Conservation (phyloP, 2,797 vertebrate species). For the Hoplostethus mediterraneus region DNA sequence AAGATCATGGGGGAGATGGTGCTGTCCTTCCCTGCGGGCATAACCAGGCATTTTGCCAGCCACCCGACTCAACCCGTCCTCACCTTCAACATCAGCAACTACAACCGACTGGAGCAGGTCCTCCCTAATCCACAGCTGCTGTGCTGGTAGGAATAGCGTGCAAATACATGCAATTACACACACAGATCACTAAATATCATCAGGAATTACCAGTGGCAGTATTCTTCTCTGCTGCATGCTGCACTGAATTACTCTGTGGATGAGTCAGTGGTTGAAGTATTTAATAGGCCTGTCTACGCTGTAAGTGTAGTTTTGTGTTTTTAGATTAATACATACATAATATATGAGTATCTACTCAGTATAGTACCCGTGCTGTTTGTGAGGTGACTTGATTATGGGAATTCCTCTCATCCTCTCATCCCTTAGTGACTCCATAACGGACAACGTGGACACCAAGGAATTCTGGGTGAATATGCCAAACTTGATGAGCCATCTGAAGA, state of each 20-base stretch:
- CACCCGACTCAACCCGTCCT: slow-evolving; percentile 92
- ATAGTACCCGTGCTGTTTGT: no score
- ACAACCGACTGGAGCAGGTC: slow-evolving; percentile 94
- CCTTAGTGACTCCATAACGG: slow-evolving; percentile 87
- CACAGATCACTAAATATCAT: not conserved
- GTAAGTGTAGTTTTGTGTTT: not conserved
- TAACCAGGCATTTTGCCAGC: slow-evolving; percentile 96
- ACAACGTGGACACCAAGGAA: slow-evolving; percentile 89
- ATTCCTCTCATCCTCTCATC: slow-evolving; percentile 2
- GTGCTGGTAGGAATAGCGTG: slow-evolving; percentile 89
- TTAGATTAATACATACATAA: not conserved
- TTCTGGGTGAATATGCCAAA: slow-evolving; percentile 99
- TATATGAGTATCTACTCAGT: not conserved
- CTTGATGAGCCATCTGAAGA: slow-evolving; percentile 95
- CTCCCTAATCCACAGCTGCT: slow-evolving; percentile 98
- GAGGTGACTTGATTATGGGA: no score
- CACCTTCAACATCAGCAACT: slow-evolving; percentile 96
- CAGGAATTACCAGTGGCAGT: not conserved
- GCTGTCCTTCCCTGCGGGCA: slow-evolving; percentile 96
- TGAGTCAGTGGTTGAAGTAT: no score
- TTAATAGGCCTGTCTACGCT: no score
- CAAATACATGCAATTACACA: not conserved
- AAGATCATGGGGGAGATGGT: slow-evolving; percentile 99
- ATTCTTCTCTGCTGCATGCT: no score
- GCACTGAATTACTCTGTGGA: no score